phyloP scores from a whole-genome alignment of 2,113 vertebrate genomes.

The Vanacampus margaritifer region DNA sequence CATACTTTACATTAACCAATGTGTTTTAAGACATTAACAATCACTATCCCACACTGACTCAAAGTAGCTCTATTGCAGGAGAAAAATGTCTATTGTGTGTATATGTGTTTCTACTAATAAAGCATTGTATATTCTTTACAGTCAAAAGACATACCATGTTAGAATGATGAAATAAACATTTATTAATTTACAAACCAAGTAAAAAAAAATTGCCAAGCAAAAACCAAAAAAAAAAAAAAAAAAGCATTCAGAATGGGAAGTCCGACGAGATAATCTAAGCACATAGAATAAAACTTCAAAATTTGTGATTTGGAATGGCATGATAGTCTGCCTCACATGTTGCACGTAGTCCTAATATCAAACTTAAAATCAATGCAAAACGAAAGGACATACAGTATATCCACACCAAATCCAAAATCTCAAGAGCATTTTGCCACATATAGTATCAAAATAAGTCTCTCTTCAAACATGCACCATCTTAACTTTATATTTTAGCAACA shows the following conservation, averaged over 20 bases:
- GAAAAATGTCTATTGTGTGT: no score
- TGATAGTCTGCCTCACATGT: slow-evolving; percentile 26
- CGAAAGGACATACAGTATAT: slow-evolving; percentile 24
- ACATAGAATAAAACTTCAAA: slow-evolving; percentile 47
- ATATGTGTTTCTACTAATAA: no score
- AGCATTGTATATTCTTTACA: no score
- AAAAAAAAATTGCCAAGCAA: slow-evolving; percentile 57
- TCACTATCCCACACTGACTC: no score
- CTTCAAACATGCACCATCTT: slow-evolving; percentile 61
- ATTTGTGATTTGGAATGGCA: slow-evolving; percentile 26
- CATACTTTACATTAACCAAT: background rate
- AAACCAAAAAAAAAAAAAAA: slow-evolving; percentile 59
- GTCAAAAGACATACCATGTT: background rate
- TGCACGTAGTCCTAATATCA: slow-evolving; percentile 8
- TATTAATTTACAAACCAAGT: slow-evolving; percentile 66
- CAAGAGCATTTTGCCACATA: slow-evolving; percentile 31
- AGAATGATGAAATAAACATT: slow-evolving; percentile 63
- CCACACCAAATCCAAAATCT: slow-evolving; percentile 37
- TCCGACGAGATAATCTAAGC: slow-evolving; percentile 38
- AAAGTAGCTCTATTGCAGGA: no score
- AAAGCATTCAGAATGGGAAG: slow-evolving; percentile 48
- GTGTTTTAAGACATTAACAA: background rate
- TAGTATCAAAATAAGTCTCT: slow-evolving; percentile 56
- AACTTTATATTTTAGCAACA: slow-evolving; percentile 43
- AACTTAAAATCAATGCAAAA: slow-evolving; percentile 47